Percentiles rank a stretch among this genome's conserved stretches.
Evolutionary conservation across 2,113 vertebrate genomes (phyloP).

Genomic region (human): GRCh38 chr2:65792001-65792500

Average conservation of each 20-base stretch:
- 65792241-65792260: background rate
- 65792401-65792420: background rate
- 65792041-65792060: conserved; percentile 28
- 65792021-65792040: background rate
- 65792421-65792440: background rate
- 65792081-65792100: background rate
- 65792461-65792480: background rate
- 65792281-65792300: background rate
- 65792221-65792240: background rate
- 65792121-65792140: background rate
- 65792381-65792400: background rate
- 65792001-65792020: background rate
- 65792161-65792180: background rate
- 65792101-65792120: background rate
- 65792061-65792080: conserved; percentile 35
- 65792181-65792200: background rate
- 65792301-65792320: background rate
- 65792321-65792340: background rate
- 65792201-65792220: background rate
- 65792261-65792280: background rate
- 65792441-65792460: background rate
- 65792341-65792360: background rate
- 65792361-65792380: background rate
- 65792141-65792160: conserved; percentile 50
- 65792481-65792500: background rate